phyloP scores from a whole-genome alignment of 2,113 vertebrate species.

The Myotis davidii region DNA sequence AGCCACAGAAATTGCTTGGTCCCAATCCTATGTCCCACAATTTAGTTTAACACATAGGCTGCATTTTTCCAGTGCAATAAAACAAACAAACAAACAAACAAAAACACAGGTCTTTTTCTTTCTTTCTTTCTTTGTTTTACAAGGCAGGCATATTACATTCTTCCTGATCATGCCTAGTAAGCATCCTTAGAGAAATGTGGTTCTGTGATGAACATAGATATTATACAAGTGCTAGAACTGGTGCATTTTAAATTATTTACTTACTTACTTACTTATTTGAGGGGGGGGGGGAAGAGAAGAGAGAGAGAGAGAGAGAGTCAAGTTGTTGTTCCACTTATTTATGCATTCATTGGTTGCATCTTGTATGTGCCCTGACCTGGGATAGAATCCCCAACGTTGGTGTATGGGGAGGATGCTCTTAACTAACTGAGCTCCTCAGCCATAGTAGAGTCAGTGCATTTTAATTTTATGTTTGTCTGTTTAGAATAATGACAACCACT shows the following conservation, averaged over 20 bases:
- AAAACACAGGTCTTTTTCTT: neutral
- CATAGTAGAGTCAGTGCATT: neutral
- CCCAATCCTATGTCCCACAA: neutral
- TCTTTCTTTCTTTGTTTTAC: neutral
- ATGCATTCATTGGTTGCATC: neutral
- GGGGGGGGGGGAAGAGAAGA: too few species aligned
- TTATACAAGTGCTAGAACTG: slow-evolving; percentile 40
- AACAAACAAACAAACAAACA: neutral
- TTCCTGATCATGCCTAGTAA: neutral
- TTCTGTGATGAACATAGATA: slow-evolving; percentile 27
- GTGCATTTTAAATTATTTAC: neutral
- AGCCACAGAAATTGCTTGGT: neutral
- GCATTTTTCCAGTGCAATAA: neutral
- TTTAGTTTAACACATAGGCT: neutral
- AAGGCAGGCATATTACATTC: neutral
- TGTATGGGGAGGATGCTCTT: neutral
- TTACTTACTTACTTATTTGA: too few species aligned
- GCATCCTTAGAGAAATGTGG: neutral
- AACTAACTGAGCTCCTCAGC: neutral
- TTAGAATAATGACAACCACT: slow-evolving; percentile 51
- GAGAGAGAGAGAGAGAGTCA: too few species aligned
- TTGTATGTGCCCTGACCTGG: neutral
- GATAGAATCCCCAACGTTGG: neutral
- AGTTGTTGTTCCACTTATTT: neutral
- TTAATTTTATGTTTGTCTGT: slow-evolving; percentile 35